Evolutionary conservation across 2,888 invertebrate genomes (phyloP), one percentile per base, ranked within the genome.

Genomic region (Epistrophe grossulariae): DNA sequence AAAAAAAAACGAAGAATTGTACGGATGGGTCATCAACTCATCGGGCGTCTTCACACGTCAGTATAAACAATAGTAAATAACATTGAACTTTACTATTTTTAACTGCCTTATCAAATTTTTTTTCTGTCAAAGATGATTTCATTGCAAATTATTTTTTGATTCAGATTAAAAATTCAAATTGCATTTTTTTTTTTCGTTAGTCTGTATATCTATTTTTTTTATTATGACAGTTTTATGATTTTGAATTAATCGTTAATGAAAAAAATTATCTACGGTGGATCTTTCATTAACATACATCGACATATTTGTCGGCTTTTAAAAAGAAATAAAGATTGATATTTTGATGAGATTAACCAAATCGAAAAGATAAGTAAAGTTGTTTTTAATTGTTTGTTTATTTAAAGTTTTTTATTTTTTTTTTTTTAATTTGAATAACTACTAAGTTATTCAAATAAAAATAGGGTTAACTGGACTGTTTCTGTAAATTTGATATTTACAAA

Each of bases 1-100:
- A 35, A 31, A 24, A 19, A 62, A 62, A 62, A 5, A 24, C 1
- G 2, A 24, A 24, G 24, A 24, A 24, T 24, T 40, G 4, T 13
- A 19, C 19, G 19, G 40, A 62, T 43, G 43, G 62, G 40, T 62
- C 62, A 62, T 62, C 60, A 60, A 60, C 4, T 60, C 40, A 62
- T 60, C 7, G 19, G 11, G 4, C 19, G 6, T 62, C 40, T 24
- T 62, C 62, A 62, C 62, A 24, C 43, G 24, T 62, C 43, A 62
- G 15, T 43, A 4, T 8, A 8, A 0, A 31, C 7, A 31, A 4
- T 31, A 31, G 31, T 24, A 62, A n/a, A 43, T 28, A 62, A 24
- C 62, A 24, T 43, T 62, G 24, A 60, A 62, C 6, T 62, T 17
- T 35, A 17, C 17, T 35, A 28, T 55, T 35, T 35, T 43, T 24